Evolutionary conservation across 1,140 invertebrate genomes (phyloP).

Genomic region (Dufourea novaeangliae): DNA sequence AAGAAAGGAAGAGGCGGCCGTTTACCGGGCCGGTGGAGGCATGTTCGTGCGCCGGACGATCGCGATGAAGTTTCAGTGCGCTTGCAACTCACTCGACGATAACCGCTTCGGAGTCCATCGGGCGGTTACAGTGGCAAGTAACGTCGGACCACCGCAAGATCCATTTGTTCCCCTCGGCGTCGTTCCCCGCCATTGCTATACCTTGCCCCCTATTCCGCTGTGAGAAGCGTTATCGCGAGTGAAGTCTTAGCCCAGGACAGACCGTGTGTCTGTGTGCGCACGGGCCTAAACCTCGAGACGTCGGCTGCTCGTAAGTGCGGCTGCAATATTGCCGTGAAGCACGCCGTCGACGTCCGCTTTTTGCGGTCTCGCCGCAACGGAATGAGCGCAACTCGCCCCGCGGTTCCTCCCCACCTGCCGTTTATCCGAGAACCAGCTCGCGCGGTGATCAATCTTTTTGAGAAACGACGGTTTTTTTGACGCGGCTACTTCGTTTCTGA

Average conservation of each 20-base stretch:
- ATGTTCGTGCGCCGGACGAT: slow-evolving; percentile 40
- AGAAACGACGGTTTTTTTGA: slow-evolving; percentile 10
- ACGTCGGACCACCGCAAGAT: slow-evolving; percentile 28
- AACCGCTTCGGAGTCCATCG: slow-evolving; percentile 36
- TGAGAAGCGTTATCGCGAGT: slow-evolving; percentile 39
- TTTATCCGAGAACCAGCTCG: neutral
- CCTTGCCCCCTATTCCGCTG: neutral
- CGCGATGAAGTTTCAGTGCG: slow-evolving; percentile 36
- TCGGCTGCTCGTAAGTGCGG: slow-evolving; percentile 39
- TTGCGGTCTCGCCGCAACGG: slow-evolving; percentile 9
- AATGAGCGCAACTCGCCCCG: neutral
- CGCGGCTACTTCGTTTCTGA: slow-evolving; percentile 11
- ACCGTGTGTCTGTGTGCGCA: neutral
- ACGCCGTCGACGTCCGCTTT: slow-evolving; percentile 27
- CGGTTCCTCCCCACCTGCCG: neutral
- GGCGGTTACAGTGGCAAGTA: slow-evolving; percentile 35
- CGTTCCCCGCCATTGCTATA: slow-evolving; percentile 36
- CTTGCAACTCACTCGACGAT: slow-evolving; percentile 45
- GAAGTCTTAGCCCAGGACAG: slow-evolving; percentile 16
- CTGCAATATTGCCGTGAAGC: slow-evolving; percentile 38
- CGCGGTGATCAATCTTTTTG: slow-evolving; percentile 43
- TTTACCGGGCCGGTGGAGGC: slow-evolving; percentile 10
- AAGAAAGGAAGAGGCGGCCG: slow-evolving; percentile 17
- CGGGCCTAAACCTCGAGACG: slow-evolving; percentile 1
- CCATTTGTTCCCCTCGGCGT: slow-evolving; percentile 44